Conservation (phyloP, 2,113 vertebrate genomes). For the human region GRCh38 chr4:164280501-164281000, state of each 20-base stretch:
- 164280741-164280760: background rate
- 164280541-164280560: conserved; percentile 68
- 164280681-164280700: background rate
- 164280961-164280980: background rate
- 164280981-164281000: background rate
- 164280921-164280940: background rate
- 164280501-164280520: conserved; percentile 59
- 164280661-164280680: conserved; percentile 28
- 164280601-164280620: conserved; percentile 47
- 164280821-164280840: background rate
- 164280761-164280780: background rate
- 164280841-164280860: background rate
- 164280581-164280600: conserved; percentile 65
- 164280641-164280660: conserved; percentile 33
- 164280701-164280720: conserved; percentile 7
- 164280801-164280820: background rate
- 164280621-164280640: conserved; percentile 19
- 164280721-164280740: background rate
- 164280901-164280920: background rate
- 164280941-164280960: background rate
- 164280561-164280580: conserved; percentile 67
- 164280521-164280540: conserved; percentile 54
- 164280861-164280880: background rate
- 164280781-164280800: background rate
- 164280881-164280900: background rate